Percentiles rank a stretch among this genome's conserved stretches.
phyloP scores from a whole-genome alignment of 2,113 vertebrate species.

The Pygoscelis adeliae region DNA sequence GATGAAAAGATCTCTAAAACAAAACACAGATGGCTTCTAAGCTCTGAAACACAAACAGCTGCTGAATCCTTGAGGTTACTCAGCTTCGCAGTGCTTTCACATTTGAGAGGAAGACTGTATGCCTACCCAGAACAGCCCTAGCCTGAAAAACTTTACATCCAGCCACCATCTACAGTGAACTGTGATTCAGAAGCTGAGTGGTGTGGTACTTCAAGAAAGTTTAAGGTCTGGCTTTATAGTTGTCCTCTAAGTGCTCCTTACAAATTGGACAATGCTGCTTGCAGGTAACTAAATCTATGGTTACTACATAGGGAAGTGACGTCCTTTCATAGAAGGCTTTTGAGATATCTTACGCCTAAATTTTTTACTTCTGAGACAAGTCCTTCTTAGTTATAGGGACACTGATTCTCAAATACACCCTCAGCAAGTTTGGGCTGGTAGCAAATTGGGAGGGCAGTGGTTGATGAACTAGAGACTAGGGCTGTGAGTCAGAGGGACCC shows the following conservation, averaged over 20 bases:
- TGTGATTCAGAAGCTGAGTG: background rate
- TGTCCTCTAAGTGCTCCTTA: background rate
- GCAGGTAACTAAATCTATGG: background rate
- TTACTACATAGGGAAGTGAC: rapidly evolving
- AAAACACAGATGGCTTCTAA: conserved; percentile 68
- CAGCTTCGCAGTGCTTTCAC: conserved; percentile 15
- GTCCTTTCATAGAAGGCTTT: background rate
- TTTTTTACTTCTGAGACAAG: background rate
- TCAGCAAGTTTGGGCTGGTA: background rate
- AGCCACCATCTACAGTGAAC: background rate
- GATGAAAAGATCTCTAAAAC: conserved; percentile 64
- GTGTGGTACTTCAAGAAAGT: background rate
- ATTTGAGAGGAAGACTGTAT: background rate
- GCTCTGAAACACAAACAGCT: conserved; percentile 65
- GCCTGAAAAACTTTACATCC: background rate
- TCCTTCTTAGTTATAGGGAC: background rate
- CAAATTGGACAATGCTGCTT: background rate
- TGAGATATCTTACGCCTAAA: background rate
- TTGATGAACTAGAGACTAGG: background rate
- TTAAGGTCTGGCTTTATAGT: background rate
- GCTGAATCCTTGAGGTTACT: conserved; percentile 59
- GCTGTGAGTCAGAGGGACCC: background rate
- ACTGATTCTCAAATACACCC: background rate
- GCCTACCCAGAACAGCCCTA: background rate
- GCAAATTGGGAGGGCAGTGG: background rate